These are phyloP conservation scores for Avahi laniger DNA, from an alignment of 2,797 vertebrate species.

Conservation along the genomic window DNA sequence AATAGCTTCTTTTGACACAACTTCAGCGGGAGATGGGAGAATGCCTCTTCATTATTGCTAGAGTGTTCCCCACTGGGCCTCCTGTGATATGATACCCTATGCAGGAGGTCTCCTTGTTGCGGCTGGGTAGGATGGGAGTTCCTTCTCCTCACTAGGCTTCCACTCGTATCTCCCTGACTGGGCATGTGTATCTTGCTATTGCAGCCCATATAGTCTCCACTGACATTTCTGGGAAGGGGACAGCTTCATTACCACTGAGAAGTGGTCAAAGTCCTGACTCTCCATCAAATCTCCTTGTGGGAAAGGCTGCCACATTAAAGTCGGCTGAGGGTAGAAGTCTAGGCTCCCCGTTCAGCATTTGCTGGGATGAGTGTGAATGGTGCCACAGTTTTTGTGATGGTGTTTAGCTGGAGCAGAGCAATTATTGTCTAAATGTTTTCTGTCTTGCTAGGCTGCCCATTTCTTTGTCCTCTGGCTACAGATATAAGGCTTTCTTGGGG, in stretches of 20 bases:
- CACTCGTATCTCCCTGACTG: background rate
- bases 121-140: background rate
- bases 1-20: background rate
- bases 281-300: too few species aligned
- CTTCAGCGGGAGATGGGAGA: background rate
- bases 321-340: background rate
- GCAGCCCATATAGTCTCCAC: background rate
- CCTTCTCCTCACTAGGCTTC: too few species aligned
- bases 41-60: background rate
- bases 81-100: background rate
- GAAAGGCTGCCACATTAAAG: too few species aligned
- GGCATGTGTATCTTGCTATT: background rate
- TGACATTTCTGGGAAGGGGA: background rate
- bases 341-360: too few species aligned
- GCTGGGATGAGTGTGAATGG: too few species aligned
- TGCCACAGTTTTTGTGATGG: background rate
- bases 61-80: background rate
- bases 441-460: too few species aligned
- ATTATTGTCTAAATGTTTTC: too few species aligned
- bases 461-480: too few species aligned
- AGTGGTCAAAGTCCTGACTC: background rate
- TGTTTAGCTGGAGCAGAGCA: background rate
- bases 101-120: background rate
- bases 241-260: background rate
- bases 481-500: too few species aligned